Base-by-base conservation (phyloP, 1,140 invertebrate genomes). In the Trichonephila clavata region DNA sequence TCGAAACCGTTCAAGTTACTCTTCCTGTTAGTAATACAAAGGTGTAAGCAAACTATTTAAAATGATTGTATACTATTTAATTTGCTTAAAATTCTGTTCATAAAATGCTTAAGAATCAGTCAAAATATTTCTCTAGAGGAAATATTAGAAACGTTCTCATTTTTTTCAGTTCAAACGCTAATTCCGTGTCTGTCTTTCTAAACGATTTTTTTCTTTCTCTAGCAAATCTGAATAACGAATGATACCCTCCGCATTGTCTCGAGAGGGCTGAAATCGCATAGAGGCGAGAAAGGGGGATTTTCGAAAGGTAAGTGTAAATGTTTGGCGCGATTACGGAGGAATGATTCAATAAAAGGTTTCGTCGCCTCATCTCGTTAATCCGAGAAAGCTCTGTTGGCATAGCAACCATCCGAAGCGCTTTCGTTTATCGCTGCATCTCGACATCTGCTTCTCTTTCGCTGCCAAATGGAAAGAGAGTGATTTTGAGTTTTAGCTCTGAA, bases 271-370 rank as follows among this genome's bases (percentile, higher is more conserved):
- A 68, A 68, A 68, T 81, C 77, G 20, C 21, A 24, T 68, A 24
- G 14, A 24, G 65, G 24, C 21, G 65, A n/a, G 65, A 21, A 65
- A 68, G 14, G 65, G n/a, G 10, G n/a, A 81, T 86, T 59, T 80
- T 50, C 57, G 20, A 27, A 80, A 50, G 32, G 50, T 65, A 20
- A 87, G 92, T 93, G 92, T 93, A 87, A 88, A 93, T 93, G 92
- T 87, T 93, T 88, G 84, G 84, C 50, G 59, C 68, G 43, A 86
- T 87, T 92, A 84, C 50, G 57, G 90, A 50, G 86, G 87, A 93
- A 65, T 88, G 92, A 93, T 93, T 93, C 92, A 61, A 93, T 93
- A 93, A 93, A 88, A 86, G 92, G 84, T 88, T 93, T 93, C 86
- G 86, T 87, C 63, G 92, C 92, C 86, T 87, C 92, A 93, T 93